Evolutionary conservation across 2,888 invertebrate genomes (phyloP), one percentile per base, ranked within the genome.

Genomic region (Morpho achilles): DNA sequence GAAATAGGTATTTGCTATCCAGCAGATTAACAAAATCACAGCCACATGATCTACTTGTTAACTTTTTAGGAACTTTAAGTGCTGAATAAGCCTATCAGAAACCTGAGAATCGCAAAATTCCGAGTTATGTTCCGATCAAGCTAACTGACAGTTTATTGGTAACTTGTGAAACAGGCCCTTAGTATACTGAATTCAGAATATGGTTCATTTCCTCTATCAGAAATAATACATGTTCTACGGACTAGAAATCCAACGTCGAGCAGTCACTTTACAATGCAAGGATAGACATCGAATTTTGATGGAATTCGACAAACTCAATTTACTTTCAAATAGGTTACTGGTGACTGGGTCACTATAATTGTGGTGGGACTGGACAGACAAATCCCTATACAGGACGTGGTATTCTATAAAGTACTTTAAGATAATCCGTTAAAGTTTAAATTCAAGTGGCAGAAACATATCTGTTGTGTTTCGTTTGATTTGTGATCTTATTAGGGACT

Each of bases 281-380:
- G 75, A 75, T 71, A 69, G 76, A 68, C 77, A 72, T 75, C 78
- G 75, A 72, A 80, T 83, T 86, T 81, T 88, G 88, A 89, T 89
- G 84, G 81, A 89, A 88, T 89, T 88, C 76, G 79, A 74, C 80
- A 77, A 89, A 89, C 89, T 89, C 89, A 86, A 89, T 89, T 87
- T 82, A 77, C 72, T 69, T 71, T 74, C 80, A 80, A 87, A 88
- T 87, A 76, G 84, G 83, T 83, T 85, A 80, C 77, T 71, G 71
- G 63, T 63, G 75, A 72, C 80, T 88, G 78, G 87, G 88, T 88
- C 89, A 87, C 69, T 66, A 62, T 84, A 81, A 88, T 88, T 88
- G 87, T 80, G 74, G 71, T 67, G 87, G 87, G 87, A 87, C 82
- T 72, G 68, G 16, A 72, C 75, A 70, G 66, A 72, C 76, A 75